Base-by-base conservation (phyloP, 2,797 vertebrate genomes). In the Xyrichtys novacula region DNA sequence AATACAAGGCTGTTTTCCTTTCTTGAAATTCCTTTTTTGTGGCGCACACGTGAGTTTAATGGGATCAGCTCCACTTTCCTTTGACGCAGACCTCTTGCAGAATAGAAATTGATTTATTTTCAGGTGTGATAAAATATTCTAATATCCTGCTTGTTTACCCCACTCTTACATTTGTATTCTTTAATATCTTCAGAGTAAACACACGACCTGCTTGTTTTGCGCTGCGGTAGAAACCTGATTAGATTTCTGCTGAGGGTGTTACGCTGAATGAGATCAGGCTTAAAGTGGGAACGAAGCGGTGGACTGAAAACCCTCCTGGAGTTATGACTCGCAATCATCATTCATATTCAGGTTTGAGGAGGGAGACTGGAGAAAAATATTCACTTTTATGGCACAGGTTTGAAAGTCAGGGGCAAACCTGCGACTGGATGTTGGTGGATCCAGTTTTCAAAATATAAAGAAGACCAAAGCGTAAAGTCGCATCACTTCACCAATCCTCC, bases 161-260 rank as follows among this genome's bases (percentile, higher is more conserved):
- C 70, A 29, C 44, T 0, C 31, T 43, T 63, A 3, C 34, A 20
- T 34, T 60, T 65, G 25, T 53, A 4, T 54, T 57, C 46, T 23
- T 28, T 43, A 39, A 15, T n/a, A n/a, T n/a, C n/a, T 47, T 61
- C 20, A 2, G 39, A 1, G 31, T 56, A 46, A 67, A 63, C 40
- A 54, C 46, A 46, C 12, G 47, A 62, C 71, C 71, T 63, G 65
- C 64, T 72, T 60, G 60, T 74, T 74, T 79, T 70, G 44, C 6
- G 52, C 40, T 72, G 61, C 59, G 50, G 31, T 57, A 38, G 77
- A 65, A 83, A 78, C 73, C 40, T 61, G 80, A 81, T 78, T 74
- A 12, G 44, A 29, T 81, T 66, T 71, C 44, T 46, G 71, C 52
- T 0, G 20, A 55, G 62, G 55, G 25, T 46, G 63, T 76, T 65